These are phyloP conservation scores for Caenorhabditis sp. DNA, from an alignment of 2,888 invertebrate genomes.

Conservation along the genomic window DNA sequence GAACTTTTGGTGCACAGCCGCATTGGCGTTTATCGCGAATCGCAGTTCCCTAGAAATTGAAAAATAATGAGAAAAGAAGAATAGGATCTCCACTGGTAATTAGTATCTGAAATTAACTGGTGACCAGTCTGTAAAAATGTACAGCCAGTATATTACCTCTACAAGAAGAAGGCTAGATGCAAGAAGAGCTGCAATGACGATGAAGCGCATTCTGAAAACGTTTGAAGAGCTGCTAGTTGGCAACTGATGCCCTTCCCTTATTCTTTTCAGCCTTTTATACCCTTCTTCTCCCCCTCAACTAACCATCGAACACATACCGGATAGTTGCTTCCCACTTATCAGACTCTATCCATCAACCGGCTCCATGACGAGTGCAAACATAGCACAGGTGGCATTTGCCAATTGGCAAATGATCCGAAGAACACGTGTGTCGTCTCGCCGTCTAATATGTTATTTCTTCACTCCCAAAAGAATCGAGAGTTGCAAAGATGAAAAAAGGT, in stretches of 20 bases:
- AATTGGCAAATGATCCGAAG: conserved; percentile 54
- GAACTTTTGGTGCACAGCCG: conserved; percentile 51
- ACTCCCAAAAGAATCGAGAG: conserved; percentile 17
- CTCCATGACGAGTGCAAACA: conserved; percentile 62
- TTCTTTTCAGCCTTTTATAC: conserved; percentile 41
- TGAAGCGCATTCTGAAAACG: conserved; percentile 48
- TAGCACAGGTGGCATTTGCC: conserved; percentile 48
- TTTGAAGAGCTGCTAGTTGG: conserved; percentile 47
- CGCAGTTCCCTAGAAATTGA: conserved; percentile 38
- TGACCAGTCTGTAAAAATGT: too few relatives aligned
- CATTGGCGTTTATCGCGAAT: conserved; percentile 66
- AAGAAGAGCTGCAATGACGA: conserved; percentile 46
- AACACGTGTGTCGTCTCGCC: conserved; percentile 52
- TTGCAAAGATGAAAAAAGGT: conserved; percentile 50
- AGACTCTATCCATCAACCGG: conserved; percentile 60
- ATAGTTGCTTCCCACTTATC: conserved; percentile 62
- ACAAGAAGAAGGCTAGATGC: conserved; percentile 44
- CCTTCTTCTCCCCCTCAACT: conserved; percentile 12
- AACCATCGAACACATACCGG: conserved; percentile 62
- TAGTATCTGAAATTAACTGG: too few relatives aligned
- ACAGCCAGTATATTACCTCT: conserved; percentile 23
- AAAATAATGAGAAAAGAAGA: background rate
- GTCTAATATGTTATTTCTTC: conserved; percentile 30
- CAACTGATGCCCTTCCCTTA: conserved; percentile 48
- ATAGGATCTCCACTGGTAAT: too few relatives aligned